Conservation (phyloP, 2,888 invertebrate genomes). For the Cybosia mesomella region DNA sequence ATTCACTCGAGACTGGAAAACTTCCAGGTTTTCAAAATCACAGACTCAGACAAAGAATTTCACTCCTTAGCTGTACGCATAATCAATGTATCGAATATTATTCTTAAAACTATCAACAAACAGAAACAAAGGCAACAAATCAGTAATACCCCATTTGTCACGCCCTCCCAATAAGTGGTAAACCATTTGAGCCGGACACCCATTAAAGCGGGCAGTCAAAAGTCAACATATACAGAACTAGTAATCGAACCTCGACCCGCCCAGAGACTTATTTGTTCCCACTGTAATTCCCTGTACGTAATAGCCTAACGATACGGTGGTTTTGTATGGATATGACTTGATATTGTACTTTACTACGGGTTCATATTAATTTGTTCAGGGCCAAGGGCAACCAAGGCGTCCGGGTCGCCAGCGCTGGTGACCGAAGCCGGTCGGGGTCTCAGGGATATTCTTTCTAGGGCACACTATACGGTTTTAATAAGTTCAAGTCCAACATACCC, state of each 20-base stretch:
- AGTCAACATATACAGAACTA: constrained; percentile 52
- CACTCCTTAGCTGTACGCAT: no score
- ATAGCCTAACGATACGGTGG: constrained; percentile 40
- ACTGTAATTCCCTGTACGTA: constrained; percentile 49
- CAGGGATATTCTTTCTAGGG: no score
- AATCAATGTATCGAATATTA: neutral
- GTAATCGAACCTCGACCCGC: constrained; percentile 54
- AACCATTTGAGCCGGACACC: constrained; percentile 28
- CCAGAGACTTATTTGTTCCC: constrained; percentile 53
- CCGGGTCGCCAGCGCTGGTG: no score
- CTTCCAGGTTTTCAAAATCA: no score
- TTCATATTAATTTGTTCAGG: no score
- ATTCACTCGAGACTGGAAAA: no score
- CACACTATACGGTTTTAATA: no score
- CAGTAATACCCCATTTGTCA: constrained; percentile 30
- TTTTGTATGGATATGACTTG: constrained; percentile 31
- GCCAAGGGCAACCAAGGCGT: no score
- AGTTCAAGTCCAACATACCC: no score
- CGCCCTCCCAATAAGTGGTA: constrained; percentile 27
- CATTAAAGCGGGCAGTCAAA: constrained; percentile 53
- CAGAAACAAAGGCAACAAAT: constrained; percentile 19
- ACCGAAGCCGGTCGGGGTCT: no score
- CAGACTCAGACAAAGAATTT: no score
- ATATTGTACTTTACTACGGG: neutral
- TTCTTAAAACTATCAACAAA: constrained; percentile 3